Evolutionary conservation across 2,888 invertebrate species (phyloP).

Genomic region (Caenorhabditis sp.): DNA sequence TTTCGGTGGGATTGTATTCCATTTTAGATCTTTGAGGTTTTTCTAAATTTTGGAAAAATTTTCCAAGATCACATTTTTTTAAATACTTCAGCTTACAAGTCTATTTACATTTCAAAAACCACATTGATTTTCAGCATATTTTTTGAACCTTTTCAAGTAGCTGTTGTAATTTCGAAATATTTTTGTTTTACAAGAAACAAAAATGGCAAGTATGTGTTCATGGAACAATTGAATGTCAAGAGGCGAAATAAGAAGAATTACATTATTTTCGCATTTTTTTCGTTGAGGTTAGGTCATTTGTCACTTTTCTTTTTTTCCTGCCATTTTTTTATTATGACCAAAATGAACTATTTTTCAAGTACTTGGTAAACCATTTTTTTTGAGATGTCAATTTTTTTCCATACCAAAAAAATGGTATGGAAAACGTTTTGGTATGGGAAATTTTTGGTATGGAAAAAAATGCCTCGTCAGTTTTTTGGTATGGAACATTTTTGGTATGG

Average conservation of each 20-base stretch:
- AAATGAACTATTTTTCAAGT: no score
- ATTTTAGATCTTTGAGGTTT: not conserved
- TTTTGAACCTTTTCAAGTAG: not conserved
- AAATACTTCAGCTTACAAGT: not conserved
- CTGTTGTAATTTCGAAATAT: not conserved
- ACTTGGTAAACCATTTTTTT: no score
- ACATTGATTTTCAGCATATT: not conserved
- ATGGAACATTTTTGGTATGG: no score
- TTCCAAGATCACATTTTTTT: not conserved
- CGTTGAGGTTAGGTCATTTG: not conserved
- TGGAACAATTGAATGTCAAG: conserved; percentile 1
- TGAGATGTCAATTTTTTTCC: not conserved
- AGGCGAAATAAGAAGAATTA: not conserved
- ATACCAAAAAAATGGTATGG: not conserved
- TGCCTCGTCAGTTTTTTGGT: no score
- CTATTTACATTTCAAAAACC: not conserved
- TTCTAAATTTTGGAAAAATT: not conserved
- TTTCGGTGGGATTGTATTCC: not conserved
- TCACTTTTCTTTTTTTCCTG: not conserved
- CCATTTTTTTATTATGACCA: not conserved
- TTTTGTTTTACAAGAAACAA: not conserved
- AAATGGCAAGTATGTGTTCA: not conserved
- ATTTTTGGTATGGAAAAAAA: no score
- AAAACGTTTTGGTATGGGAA: no score
- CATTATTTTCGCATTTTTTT: not conserved